Evolutionary conservation across 2,113 vertebrate genomes (phyloP).

Genomic region (Glaucidium brasilianum): DNA sequence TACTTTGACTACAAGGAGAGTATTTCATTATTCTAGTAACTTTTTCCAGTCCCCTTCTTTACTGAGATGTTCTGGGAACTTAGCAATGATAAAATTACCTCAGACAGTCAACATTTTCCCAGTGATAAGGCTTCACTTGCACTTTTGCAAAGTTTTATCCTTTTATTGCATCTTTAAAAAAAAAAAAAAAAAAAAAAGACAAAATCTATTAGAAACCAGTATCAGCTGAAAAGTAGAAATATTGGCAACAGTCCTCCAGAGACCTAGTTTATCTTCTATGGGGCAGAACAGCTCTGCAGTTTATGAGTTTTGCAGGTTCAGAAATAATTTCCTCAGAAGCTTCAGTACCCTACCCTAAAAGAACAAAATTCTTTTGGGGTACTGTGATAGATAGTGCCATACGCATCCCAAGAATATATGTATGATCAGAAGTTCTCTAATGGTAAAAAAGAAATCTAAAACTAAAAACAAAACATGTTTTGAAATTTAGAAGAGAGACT

Average conservation of each 20-base stretch:
- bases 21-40: neutral
- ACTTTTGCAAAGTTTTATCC: neutral
- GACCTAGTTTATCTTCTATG: neutral
- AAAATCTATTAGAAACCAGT: neutral
- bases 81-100: neutral
- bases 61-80: neutral
- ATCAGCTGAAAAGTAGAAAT: neutral
- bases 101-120: neutral
- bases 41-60: neutral
- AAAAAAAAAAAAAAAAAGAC: neutral
- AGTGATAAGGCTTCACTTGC: neutral
- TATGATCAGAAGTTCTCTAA: neutral
- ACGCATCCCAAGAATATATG: neutral
- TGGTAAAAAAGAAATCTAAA: neutral
- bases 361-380: neutral
- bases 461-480: neutral
- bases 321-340: neutral
- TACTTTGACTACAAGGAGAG: neutral
- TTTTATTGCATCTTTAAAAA: neutral
- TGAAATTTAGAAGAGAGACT: neutral
- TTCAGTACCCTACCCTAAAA: neutral
- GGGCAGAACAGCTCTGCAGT: neutral
- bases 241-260: neutral
- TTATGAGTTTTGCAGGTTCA: neutral
- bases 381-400: neutral